phyloP scores from a whole-genome alignment of 2,888 invertebrate species.

The Microlaimidae sp. region DNA sequence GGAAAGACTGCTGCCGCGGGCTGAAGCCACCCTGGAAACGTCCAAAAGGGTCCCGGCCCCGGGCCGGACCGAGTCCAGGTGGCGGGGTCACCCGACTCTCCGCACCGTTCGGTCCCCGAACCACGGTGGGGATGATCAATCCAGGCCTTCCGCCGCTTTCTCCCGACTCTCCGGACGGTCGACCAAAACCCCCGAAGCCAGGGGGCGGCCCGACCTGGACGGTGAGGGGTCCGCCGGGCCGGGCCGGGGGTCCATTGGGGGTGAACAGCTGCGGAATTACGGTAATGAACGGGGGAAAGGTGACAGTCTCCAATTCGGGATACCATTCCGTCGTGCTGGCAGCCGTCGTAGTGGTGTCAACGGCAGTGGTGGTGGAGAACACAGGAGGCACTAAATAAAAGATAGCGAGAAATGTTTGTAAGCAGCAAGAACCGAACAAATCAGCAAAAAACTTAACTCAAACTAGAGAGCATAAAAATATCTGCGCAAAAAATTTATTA shows the following conservation, averaged over 20 bases:
- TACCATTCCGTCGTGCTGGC: not conserved
- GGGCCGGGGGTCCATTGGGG: no score
- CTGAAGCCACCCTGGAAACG: no score
- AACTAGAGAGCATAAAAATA: no score
- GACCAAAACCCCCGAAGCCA: not conserved
- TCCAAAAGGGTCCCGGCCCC: no score
- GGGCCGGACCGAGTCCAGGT: no score
- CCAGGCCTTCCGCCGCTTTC: not conserved
- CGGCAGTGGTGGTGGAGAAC: not conserved
- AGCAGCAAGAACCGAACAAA: no score
- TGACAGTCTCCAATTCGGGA: conserved; percentile 9
- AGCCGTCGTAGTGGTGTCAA: not conserved
- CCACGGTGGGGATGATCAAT: not conserved
- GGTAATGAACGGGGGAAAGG: conserved; percentile 29
- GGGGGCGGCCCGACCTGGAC: not conserved
- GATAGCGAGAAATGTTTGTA: no score
- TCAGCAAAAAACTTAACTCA: no score
- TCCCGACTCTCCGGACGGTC: no score
- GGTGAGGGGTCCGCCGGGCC: not conserved
- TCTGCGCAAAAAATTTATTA: no score
- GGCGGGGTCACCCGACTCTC: not conserved
- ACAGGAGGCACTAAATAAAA: no score
- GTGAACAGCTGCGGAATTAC: conserved; percentile 23
- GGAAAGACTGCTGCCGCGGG: no score
- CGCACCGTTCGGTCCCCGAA: conserved; percentile 1